These are phyloP conservation scores for Epinotia ramella DNA, from an alignment of 2,888 invertebrate species.

Conservation along the genomic window DNA sequence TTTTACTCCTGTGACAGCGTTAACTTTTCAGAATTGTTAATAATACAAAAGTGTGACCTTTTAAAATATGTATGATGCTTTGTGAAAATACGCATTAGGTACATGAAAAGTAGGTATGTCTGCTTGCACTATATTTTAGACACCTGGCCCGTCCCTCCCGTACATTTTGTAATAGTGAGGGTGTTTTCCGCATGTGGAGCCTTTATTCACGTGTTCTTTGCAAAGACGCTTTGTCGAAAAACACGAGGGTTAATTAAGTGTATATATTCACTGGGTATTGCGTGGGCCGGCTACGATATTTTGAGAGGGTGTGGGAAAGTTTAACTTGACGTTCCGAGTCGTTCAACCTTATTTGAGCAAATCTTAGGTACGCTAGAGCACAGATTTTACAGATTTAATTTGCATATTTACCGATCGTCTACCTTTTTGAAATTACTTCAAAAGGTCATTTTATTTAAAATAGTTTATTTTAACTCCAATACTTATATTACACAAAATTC, in stretches of 20 bases:
- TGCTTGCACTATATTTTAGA: too few relatives aligned
- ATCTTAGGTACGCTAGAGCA: slow-evolving; percentile 4
- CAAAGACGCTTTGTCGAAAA: slow-evolving; percentile 31
- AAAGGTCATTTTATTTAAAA: background rate
- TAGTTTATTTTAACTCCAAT: background rate
- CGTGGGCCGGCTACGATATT: slow-evolving; percentile 19
- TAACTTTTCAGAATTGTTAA: too few relatives aligned
- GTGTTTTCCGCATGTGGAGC: slow-evolving; percentile 2
- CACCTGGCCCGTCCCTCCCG: too few relatives aligned
- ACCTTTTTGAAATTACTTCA: background rate
- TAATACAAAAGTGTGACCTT: too few relatives aligned
- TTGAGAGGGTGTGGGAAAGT: background rate
- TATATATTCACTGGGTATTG: slow-evolving; percentile 24
- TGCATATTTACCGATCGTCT: slow-evolving; percentile 29
- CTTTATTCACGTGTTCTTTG: background rate
- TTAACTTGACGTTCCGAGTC: slow-evolving; percentile 5
- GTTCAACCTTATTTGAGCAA: slow-evolving; percentile 19
- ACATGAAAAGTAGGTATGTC: too few relatives aligned
- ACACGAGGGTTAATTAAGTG: slow-evolving; percentile 38
- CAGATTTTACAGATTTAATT: too few relatives aligned
- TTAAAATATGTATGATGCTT: too few relatives aligned
- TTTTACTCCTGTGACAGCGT: too few relatives aligned
- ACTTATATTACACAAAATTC: background rate
- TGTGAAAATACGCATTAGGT: too few relatives aligned
- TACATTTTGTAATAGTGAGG: background rate